Base-by-base conservation (phyloP, 1,140 invertebrate species). In the Ylistrum balloti region DNA sequence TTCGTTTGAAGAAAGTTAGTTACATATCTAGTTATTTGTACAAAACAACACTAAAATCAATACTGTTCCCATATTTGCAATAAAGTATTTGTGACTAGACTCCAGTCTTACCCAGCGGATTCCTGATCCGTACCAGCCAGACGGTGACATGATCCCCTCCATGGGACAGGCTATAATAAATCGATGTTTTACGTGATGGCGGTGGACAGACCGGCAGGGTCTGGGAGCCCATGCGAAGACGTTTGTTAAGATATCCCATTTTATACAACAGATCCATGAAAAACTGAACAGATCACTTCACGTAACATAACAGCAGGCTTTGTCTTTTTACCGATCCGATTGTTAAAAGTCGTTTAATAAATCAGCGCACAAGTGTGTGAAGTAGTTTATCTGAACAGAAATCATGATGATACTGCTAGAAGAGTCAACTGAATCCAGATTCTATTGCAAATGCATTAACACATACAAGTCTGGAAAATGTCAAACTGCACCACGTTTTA, bases 201-300 rank as follows among this genome's bases (percentile, higher is more conserved):
- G 9, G 9, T 28, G 56, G 56, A 74, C 56, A 74, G 28, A 17
- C 22, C 22, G 56, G 56, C 22, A 74, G n/a, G 56, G n/a, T 5
- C 56, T 28, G n/a, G 56, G 56, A 74, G 28, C 56, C 22, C 56
- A 28, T 28, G 56, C 56, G 56, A 28, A 11, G n/a, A 74, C 0
- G 56, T 74, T 74, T 74, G 56, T 74, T n/a, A 74, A 74, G 56
- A 74, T 74, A 74, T 74, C n/a, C 56, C n/a, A 74, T 74, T 74
- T 28, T 74, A 17, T 28, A 74, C n/a, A 5, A 28, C n/a, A 28
- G n/a, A 74, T 74, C 56, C n/a, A n/a, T 74, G 56, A 74, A 17
- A 74, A 74, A 28, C 56, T 5, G 35, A 74, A n/a, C 56, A 28
- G 56, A 11, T 28, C 56, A n/a, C 5, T n/a, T 74, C n/a, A 74